Conservation (phyloP, 2,797 vertebrate genomes). For the Florisuga fusca region DNA sequence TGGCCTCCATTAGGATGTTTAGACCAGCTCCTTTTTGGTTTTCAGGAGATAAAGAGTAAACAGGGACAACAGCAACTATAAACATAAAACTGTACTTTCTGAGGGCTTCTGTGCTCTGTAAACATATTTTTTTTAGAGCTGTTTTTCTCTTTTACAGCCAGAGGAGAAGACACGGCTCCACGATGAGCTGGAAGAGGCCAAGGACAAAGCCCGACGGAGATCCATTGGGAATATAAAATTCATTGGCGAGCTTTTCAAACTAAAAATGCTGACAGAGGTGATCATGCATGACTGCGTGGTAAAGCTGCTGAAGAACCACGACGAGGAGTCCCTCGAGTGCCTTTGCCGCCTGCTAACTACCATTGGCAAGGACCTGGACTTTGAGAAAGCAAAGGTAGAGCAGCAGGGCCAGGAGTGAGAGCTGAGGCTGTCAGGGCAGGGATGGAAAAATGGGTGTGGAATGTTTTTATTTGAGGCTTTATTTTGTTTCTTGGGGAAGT, state of each 20-base stretch:
- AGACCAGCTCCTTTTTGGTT: not conserved
- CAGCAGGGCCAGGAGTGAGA: rapidly evolving
- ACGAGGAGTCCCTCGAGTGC: constrained; percentile 95
- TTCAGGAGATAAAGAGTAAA: not conserved
- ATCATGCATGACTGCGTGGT: constrained; percentile 99
- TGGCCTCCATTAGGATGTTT: not conserved
- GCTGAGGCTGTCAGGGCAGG: not conserved
- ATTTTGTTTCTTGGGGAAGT: not conserved
- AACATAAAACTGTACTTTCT: not conserved
- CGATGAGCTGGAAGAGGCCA: constrained; percentile 92
- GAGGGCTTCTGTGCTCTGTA: not conserved
- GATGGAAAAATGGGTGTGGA: not conserved
- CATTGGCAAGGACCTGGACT: constrained; percentile 97
- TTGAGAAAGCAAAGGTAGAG: constrained; percentile 96
- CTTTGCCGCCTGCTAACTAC: constrained; percentile 95
- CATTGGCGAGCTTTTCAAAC: constrained; percentile 97
- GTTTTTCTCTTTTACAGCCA: constrained; percentile 73
- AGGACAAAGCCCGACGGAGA: constrained; percentile 93
- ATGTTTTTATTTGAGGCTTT: not conserved
- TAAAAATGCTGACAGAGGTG: constrained; percentile 97
- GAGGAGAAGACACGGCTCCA: constrained; percentile 91
- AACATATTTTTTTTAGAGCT: not conserved
- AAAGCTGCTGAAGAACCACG: constrained; percentile 96
- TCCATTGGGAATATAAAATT: constrained; percentile 98
- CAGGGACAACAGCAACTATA: not conserved